Evolutionary conservation across 2,888 invertebrate species (phyloP), one percentile per base, ranked within the genome.

Genomic region (Argynnis bischoffii): DNA sequence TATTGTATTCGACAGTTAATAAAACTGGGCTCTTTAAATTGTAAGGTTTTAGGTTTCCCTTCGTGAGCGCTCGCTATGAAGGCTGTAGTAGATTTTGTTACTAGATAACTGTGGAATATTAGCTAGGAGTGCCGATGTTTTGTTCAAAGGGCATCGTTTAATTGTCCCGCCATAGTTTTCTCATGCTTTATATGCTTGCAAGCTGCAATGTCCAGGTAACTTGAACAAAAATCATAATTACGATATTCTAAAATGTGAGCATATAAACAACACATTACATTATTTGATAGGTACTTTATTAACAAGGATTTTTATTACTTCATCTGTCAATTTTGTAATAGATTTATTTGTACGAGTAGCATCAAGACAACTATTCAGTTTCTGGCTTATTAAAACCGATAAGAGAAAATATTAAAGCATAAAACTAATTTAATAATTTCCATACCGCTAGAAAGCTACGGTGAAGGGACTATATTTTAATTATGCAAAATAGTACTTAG

Each of bases 81-180:
- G 76, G 77, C 73, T 77, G 71, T 64, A 60, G 70, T 74, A 70
- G 75, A 76, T 79, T 77, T 77, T 73, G 81, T 76, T 80, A 80
- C 77, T 21, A 77, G 79, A 81, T 81, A 82, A 70, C 54, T 56
- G 41, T 72, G 72, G 72, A 74, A 73, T 74, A 72, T 71, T 64
- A 67, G 70, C 63, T 69, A 76, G 79, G 80, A 77, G 79, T 77
- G 80, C 63, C 69, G 59, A 64, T 69, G 69, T 61, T 63, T 64
- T 64, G 73, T 72, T 60, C 59, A 69, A 72, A 72, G 72, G 71
- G 69, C 71, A 72, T 66, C 64, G 66, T 64, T 70, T 70, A 63
- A 65, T 67, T 70, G 64, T 57, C 55, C 54, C 64, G 59, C 55
- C 66, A 55, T 69, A 63, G 46, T 60, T 55, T 59, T 59, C 26